Base-by-base conservation (phyloP, 2,113 vertebrate species). In the Redunca redunca region DNA sequence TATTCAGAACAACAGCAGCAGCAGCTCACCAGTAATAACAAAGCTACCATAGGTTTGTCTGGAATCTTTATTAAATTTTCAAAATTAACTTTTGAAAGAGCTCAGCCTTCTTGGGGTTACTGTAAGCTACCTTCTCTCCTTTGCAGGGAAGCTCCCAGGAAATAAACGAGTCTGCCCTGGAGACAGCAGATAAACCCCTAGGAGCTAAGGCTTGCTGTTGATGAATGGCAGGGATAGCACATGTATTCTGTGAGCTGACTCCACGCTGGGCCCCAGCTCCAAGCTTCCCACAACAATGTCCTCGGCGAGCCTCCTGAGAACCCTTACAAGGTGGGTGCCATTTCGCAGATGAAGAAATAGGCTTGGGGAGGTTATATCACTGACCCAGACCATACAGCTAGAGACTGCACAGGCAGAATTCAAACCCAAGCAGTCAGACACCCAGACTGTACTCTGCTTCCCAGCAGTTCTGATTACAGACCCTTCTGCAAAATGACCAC, bases 1-100 rank as follows among this genome's bases (percentile, higher is more conserved):
- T 50, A 36, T 93, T 96, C 7, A 2, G 78, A 95, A 88, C 74
- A 96, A 60, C 95, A 95, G 95, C 88, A 67, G 89, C 93, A 90
- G 95, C 91, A 57, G 23, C 52, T 26, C 53, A 55, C 83, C 84
- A 58, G 48, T 81, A 81, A 77, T 90, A 84, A 95, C 33, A 62
- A 55, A 46, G 48, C 36, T 67, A 46, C 62, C 19, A 62, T 53
- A 26, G 46, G 43, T 52, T 58, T 80, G 78, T 89, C 87, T 90
- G 80, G 74, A 64, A 57, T 92, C 30, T 87, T 58, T 67, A 26
- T 55, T 82, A 43, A 85, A 33, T 81, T 91, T 52, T 33, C 13
- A 6, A 25, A 71, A 64, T 33, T 67, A 87, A 71, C 60, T 58
- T 94, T 82, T 57, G 80, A 82, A 90, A 82, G 58, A 92, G 28